Base-by-base conservation (phyloP, 1,140 invertebrate genomes). In the Trichonephila clavipes region DNA sequence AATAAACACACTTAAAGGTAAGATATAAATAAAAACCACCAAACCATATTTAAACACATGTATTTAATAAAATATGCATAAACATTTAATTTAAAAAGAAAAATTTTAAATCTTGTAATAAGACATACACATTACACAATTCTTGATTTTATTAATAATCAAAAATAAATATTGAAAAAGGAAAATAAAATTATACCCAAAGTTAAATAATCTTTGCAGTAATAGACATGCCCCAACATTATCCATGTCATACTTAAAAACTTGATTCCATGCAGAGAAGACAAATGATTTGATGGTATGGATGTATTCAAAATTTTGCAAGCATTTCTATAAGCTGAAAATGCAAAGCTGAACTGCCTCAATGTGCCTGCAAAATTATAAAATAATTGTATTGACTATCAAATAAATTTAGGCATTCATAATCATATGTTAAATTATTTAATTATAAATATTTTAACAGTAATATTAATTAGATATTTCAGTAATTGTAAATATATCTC, bases 211-310 rank as follows among this genome's bases (percentile, higher is more conserved):
- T 94, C 89, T 81, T 91, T 89, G 51, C 93, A 94, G 44, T 94
- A 94, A 24, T 94, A 94, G 1, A 94, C 90, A 92, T 94, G 94
- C 34, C 94, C 94, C 18, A 94, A 86, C 82, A 94, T 94, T 58
- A 94, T 90, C 94, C 94, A 94, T 19, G 94, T 88, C 28, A 94
- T 93, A 61, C 94, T 94, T 66, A 94, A 93, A 86, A 94, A 92
- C 21, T 94, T 94, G 28, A 94, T 92, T 59, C 94, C 94, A 89
- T 94, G 90, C 34, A 94, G 44, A 83, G 93, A 61, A n/a, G 82
- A 88, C 4, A 95, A 24, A 59, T 94, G 83, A 64, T 87, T 87
- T 16, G 59, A 62, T 16, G 94, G 83, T 77, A 91, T 88, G 18
- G 88, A 81, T 24, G 94, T 94, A 66, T 77, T 92, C 2, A 94